Percentiles rank a stretch among this genome's conserved stretches.
These are phyloP conservation scores for Chloroclysta siterata DNA, from an alignment of 2,888 invertebrate species.

Conservation along the genomic window DNA sequence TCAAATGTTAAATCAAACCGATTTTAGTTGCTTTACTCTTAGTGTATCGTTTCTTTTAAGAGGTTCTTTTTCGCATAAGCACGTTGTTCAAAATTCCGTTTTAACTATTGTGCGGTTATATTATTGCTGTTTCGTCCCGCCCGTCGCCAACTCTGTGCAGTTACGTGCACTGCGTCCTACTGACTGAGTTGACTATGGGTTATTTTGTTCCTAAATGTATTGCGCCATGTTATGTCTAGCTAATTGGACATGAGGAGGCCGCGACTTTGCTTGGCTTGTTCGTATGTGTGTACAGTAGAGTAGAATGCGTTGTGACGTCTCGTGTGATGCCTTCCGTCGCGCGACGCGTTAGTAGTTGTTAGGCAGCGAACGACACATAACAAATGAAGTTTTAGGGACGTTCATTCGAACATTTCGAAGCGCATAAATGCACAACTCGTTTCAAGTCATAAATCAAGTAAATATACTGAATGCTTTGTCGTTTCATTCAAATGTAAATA, in stretches of 20 bases:
- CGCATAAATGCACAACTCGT: conserved; percentile 8
- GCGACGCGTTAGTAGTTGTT: background rate
- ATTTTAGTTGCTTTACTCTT: conserved; percentile 56
- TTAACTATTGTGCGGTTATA: conserved; percentile 43
- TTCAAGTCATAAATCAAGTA: conserved; percentile 4
- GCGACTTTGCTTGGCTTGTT: conserved; percentile 3
- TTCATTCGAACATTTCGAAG: conserved; percentile 3
- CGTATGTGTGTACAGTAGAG: background rate
- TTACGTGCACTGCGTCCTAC: background rate
- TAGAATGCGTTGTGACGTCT: background rate
- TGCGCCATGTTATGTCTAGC: background rate
- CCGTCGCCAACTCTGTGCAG: background rate
- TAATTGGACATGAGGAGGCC: background rate
- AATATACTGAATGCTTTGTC: conserved; percentile 15
- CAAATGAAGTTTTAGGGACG: conserved; percentile 51
- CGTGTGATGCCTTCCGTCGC: background rate
- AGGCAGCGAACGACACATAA: conserved; percentile 52
- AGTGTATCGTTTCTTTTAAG: conserved; percentile 54
- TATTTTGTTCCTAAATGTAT: background rate
- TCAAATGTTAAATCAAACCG: conserved; percentile 65
- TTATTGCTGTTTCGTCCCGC: conserved; percentile 45
- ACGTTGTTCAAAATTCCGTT: conserved; percentile 79
- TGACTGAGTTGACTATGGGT: background rate
- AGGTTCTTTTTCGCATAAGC: conserved; percentile 80
- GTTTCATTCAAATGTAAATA: conserved; percentile 51